Evolutionary conservation across 2,888 invertebrate species (phyloP).

Genomic region (Limenitis arthemis): DNA sequence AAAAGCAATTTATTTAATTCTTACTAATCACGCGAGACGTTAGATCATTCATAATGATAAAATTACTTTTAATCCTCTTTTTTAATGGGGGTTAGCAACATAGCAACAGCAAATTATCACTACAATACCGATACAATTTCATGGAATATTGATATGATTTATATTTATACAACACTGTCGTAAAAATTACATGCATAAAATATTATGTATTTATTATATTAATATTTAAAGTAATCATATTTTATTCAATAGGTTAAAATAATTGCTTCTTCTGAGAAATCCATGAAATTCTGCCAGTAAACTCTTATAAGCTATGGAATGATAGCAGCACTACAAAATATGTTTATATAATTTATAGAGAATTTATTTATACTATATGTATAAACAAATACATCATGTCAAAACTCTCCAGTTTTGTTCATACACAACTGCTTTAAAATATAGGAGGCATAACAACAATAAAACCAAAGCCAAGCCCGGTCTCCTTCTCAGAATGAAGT

Average conservation of each 20-base stretch:
- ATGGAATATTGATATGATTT: background rate
- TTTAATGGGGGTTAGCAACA: constrained; percentile 22
- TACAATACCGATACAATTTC: constrained; percentile 33
- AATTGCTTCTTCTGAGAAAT: background rate
- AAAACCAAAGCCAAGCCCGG: too few species aligned
- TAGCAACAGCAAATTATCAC: constrained; percentile 37
- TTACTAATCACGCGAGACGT: too few species aligned
- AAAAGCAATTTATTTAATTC: background rate
- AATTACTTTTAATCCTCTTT: too few species aligned
- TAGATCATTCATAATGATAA: too few species aligned
- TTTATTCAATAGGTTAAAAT: background rate
- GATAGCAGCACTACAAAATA: constrained; percentile 40
- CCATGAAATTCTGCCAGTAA: constrained; percentile 41
- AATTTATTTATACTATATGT: constrained; percentile 31
- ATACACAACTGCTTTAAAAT: background rate
- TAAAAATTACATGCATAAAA: too few species aligned
- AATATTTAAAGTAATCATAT: background rate
- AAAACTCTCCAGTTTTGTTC: constrained; percentile 6
- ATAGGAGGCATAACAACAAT: too few species aligned
- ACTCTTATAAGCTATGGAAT: constrained; percentile 52
- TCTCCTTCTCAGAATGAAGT: too few species aligned
- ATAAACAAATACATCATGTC: background rate
- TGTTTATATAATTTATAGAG: constrained; percentile 14
- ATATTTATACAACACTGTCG: too few species aligned
- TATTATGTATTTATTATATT: background rate